Evolutionary conservation across 2,113 vertebrate genomes (phyloP).

Genomic region (Phalacrocorax carbo): DNA sequence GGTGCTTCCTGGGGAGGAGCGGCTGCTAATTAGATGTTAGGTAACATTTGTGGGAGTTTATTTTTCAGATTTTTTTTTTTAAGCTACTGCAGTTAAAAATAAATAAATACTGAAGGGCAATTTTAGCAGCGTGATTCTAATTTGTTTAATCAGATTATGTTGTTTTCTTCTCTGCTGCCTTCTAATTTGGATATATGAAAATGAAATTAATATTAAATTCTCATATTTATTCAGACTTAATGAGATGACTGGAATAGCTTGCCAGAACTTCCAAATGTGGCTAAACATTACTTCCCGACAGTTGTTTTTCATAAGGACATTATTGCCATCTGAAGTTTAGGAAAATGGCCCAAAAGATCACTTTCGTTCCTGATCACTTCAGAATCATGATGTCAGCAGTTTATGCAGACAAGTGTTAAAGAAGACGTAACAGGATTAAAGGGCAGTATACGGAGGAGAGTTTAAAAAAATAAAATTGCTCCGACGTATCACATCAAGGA

Average conservation of each 20-base stretch:
- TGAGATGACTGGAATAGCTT: conserved; percentile 38
- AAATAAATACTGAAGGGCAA: conserved; percentile 64
- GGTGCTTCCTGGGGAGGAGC: neutral
- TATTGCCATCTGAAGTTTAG: neutral
- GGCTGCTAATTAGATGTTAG: neutral
- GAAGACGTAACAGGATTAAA: neutral
- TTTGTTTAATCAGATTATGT: conserved; percentile 74
- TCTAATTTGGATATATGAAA: conserved; percentile 65
- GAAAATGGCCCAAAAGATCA: neutral
- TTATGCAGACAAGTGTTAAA: neutral
- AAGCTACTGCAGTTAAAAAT: conserved; percentile 26
- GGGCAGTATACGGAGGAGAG: neutral
- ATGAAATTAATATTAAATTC: conserved; percentile 71
- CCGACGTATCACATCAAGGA: neutral
- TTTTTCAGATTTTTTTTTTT: neutral
- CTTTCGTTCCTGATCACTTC: accelerated
- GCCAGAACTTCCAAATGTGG: neutral
- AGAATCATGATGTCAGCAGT: neutral
- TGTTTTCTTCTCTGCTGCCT: conserved; percentile 69
- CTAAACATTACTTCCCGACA: neutral
- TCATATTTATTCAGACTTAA: conserved; percentile 64
- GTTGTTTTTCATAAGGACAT: neutral
- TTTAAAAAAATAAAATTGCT: neutral
- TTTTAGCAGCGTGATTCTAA: conserved; percentile 70
- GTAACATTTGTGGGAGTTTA: neutral